Base-by-base conservation (phyloP, 2,888 invertebrate genomes). In the Dicranocentrus wangi region DNA sequence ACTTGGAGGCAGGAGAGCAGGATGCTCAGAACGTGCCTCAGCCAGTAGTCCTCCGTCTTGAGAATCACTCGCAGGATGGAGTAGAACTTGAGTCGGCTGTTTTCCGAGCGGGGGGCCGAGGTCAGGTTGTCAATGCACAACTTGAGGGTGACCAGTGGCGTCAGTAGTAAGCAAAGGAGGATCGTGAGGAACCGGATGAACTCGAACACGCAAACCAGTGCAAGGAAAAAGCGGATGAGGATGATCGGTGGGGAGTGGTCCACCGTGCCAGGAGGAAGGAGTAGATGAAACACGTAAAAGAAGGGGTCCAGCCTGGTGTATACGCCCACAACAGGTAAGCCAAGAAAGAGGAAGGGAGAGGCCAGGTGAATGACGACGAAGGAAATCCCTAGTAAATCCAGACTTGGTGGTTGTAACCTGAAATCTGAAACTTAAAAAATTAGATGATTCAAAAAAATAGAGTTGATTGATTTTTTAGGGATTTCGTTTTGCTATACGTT, bases 251-350 rank as follows among this genome's bases (percentile, higher is more conserved):
- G 27, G 7, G 61, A 28, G 2, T 28, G 60, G 2, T 42, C 21
- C 3, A 27, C 27, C 39, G 5, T 13, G 39, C 13, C 5, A 42
- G 61, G 1, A 47, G 61, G 27, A 3, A 72, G 21, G 28, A 72
- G 15, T 2, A 72, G 17, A 47, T 72, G 47, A n/a, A 61, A 72
- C 39, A 47, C 19, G 27, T 27, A 61, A 25, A 27, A 61, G 28
- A 72, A 72, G 15, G 72, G 72, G 21, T 72, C 72, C 28, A 72
- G 27, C 3, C 47, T 39, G 17, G 72, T 25, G 13, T 47, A 27
- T 1, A 61, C n/a, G 5, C 10, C 51, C 15, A 72, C 21, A 19
- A 61, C 1, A 2, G 61, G 47, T 13, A 72, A 19, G 8, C 43
- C 1, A n/a, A 21, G 17, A 21, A 72, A 15, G n/a, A 72, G 25